phyloP scores from a whole-genome alignment of 2,888 invertebrate genomes.

The Strigamia transsilvanica region DNA sequence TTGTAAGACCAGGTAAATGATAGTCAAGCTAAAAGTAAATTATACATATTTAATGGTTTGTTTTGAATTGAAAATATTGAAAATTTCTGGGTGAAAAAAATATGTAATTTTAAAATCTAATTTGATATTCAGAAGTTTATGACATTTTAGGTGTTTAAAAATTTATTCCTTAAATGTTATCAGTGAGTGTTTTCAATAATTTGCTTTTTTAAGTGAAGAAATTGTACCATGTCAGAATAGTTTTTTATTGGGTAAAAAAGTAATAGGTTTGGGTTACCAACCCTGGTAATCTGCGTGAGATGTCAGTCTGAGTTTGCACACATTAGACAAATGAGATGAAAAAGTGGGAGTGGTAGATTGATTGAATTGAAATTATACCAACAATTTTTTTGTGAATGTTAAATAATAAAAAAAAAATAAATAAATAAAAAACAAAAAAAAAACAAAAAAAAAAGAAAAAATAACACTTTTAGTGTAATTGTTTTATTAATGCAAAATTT shows the following conservation, averaged over 20 bases:
- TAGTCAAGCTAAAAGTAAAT: no score
- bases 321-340: conserved; percentile 35
- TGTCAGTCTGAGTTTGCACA: conserved; percentile 26
- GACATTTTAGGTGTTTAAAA: background rate
- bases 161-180: background rate
- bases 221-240: background rate
- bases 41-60: no score
- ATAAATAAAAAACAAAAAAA: no score
- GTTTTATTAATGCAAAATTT: no score
- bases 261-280: background rate
- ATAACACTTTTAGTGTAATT: no score
- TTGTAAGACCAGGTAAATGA: background rate
- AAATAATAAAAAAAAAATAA: background rate
- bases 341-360: conserved; percentile 19
- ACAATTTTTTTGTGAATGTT: background rate
- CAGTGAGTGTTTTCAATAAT: background rate
- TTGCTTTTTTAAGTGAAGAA: background rate
- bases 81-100: background rate
- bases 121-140: no score
- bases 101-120: no score
- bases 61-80: background rate
- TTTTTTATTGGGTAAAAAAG: background rate
- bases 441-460: no score
- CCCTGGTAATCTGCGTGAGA: conserved; percentile 24
- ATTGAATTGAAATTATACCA: conserved; percentile 4